phyloP scores from a whole-genome alignment of 2,113 vertebrate species.

The Microtus pennsylvanicus region DNA sequence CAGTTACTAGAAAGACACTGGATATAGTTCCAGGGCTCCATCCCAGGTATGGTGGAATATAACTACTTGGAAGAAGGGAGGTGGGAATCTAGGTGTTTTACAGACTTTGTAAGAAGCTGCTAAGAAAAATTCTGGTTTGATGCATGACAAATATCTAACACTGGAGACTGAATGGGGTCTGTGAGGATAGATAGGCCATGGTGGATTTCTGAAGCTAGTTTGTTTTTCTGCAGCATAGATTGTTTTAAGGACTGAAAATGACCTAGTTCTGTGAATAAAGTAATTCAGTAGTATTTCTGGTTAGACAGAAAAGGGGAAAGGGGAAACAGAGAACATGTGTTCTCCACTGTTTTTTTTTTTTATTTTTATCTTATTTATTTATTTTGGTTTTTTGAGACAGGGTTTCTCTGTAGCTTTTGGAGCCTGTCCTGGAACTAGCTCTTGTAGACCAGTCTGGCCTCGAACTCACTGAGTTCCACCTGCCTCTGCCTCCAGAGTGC shows the following conservation, averaged over 20 bases:
- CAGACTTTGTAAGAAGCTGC: not conserved
- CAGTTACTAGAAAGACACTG: not conserved
- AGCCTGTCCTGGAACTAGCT: no score
- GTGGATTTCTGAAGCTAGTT: not conserved
- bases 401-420: no score
- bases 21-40: accelerated
- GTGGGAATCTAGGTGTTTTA: not conserved
- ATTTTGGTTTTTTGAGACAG: no score
- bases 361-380: no score
- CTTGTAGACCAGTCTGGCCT: no score
- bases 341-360: not conserved
- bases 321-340: not conserved
- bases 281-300: not conserved
- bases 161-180: accelerated
- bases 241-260: not conserved
- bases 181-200: not conserved
- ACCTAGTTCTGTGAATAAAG: not conserved
- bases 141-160: not conserved
- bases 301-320: not conserved
- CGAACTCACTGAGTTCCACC: no score
- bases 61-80: not conserved
- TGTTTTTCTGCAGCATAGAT: not conserved
- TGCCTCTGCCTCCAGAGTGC: no score
- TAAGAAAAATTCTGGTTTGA: not conserved
- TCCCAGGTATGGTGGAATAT: not conserved